Evolutionary conservation across 2,797 vertebrate species (phyloP), one percentile per base, ranked within the genome.

Genomic region (Betta splendens): DNA sequence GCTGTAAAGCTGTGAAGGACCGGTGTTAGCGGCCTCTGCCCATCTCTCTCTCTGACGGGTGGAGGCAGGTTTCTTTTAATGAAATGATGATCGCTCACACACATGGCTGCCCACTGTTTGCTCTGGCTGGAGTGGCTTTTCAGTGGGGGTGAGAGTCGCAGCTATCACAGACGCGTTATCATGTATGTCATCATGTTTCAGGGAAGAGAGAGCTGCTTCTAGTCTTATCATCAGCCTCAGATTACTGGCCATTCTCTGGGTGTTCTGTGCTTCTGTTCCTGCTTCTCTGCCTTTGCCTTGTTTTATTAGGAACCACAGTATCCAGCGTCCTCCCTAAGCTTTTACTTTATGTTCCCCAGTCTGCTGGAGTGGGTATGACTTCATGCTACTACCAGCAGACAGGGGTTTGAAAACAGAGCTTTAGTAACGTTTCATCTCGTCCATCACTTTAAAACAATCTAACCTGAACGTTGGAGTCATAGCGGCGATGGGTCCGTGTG

Each of bases 101-200:
- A 2, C 21, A n/a, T 36, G 48, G 9, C 4, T 15, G 13, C 7
- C 11, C 25, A 21, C 53, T 26, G 35, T 40, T 47, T n/a, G 32
- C 8, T 35, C 25, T 26, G 10, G 7, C 29, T 37, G 13, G 50
- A 38, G 54, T 62, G 48, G 16, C 38, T 17, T n/a, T 21, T 53
- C 10, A 35, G 45, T 31, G 21, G 58, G 76, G 57, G 46, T 64
- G 62, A 55, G 31, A 55, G 31, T 29, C 40, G 23, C 10, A 35
- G 33, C 22, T 48, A 64, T 64, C 47, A 21, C 47, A 37, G 25
- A 61, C 51, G 33, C 7, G 47, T 64, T 79, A 75, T 80, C 77
- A 20, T 3, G 16, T 21, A 48, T 75, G 73, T 77, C 55, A 77
- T 78, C 74, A 72, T 45, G 47, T 40, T 72, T 55, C 69, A 48